These are phyloP conservation scores for Pygathrix nemaeus DNA, from an alignment of 2,113 vertebrate genomes.

Conservation along the genomic window DNA sequence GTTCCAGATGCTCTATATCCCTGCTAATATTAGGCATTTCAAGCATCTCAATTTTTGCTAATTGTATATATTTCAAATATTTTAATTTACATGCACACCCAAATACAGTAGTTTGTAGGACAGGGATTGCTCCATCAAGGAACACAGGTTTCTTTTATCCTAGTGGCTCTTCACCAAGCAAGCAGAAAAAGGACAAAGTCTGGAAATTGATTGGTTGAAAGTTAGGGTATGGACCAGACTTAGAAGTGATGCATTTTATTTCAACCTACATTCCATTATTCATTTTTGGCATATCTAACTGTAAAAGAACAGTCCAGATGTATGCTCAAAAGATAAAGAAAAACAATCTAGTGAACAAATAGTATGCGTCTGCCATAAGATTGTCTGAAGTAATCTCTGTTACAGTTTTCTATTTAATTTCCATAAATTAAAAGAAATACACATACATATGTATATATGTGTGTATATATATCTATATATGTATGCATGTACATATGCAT, in stretches of 20 bases:
- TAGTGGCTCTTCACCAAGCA: background rate
- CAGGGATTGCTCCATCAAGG: background rate
- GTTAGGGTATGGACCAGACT: background rate
- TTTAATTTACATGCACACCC: background rate
- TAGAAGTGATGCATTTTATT: background rate
- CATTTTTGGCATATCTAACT: background rate
- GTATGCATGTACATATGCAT: too few species aligned
- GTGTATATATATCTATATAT: accelerated
- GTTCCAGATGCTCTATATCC: background rate
- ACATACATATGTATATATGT: too few species aligned
- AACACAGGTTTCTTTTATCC: background rate
- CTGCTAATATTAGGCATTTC: background rate
- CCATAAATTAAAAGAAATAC: background rate
- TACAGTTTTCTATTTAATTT: background rate
- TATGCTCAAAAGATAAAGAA: background rate
- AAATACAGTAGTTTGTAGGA: background rate
- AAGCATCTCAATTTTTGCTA: background rate
- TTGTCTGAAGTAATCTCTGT: background rate
- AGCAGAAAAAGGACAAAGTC: background rate
- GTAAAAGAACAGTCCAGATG: background rate
- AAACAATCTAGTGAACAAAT: background rate
- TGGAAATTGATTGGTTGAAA: background rate
- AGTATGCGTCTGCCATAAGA: background rate
- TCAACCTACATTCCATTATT: background rate
- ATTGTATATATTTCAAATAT: background rate